These are phyloP conservation scores for Cryptocephalus primarius DNA, from an alignment of 2,888 invertebrate species.

Conservation along the genomic window DNA sequence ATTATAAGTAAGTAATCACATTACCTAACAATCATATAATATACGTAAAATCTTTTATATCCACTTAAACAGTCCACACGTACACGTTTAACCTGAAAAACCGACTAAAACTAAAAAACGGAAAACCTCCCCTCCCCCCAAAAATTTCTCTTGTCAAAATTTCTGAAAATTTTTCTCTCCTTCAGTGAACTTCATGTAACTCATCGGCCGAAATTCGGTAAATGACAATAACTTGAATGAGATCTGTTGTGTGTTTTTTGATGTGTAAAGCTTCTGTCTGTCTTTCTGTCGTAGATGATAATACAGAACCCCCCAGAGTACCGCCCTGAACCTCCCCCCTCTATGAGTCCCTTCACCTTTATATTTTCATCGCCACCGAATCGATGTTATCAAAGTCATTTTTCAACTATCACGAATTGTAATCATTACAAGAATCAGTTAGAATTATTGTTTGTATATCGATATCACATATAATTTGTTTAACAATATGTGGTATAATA, in stretches of 20 bases:
- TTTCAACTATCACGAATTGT: too few species aligned
- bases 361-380: too few species aligned
- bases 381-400: too few species aligned
- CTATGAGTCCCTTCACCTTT: not conserved
- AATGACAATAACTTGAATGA: conserved; percentile 19
- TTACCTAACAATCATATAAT: too few species aligned
- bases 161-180: conserved; percentile 20
- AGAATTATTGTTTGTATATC: too few species aligned
- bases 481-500: too few species aligned
- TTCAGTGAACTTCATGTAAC: conserved; percentile 40
- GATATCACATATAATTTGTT: too few species aligned
- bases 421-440: too few species aligned
- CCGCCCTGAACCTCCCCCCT: conserved; percentile 4
- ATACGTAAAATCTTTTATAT: not conserved
- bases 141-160: conserved; percentile 4
- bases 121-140: not conserved
- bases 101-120: conserved; percentile 1
- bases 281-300: conserved; percentile 31
- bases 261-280: conserved; percentile 33
- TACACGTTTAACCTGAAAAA: not conserved
- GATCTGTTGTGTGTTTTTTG: conserved; percentile 22
- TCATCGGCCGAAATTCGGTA: conserved; percentile 32
- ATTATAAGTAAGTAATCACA: conserved; percentile 60
- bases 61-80: not conserved
- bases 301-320: conserved; percentile 3